These are phyloP conservation scores for Prolemur simus DNA, from an alignment of 2,113 vertebrate species.

Conservation along the genomic window DNA sequence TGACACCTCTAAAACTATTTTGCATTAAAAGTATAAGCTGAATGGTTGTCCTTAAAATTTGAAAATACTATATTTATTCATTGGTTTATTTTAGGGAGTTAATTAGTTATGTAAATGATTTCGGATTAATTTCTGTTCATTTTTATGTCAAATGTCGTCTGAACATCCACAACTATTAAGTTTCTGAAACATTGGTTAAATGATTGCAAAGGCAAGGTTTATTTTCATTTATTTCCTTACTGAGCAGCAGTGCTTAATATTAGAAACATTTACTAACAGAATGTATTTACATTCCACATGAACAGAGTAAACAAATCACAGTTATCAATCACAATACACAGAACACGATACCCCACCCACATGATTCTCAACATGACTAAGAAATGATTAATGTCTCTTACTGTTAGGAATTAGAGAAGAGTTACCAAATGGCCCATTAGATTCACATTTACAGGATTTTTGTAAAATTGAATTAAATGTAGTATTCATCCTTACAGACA, in stretches of 20 bases:
- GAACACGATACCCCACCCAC: background rate
- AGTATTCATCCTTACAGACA: background rate
- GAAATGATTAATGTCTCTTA: slow-evolving; percentile 26
- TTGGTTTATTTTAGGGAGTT: background rate
- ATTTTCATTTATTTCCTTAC: slow-evolving; percentile 37
- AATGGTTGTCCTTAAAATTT: background rate
- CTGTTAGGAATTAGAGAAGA: slow-evolving; percentile 2
- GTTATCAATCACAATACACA: background rate
- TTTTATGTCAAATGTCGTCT: background rate
- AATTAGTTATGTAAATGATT: background rate
- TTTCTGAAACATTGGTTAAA: background rate
- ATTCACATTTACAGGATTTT: background rate
- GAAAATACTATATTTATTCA: background rate
- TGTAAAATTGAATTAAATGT: slow-evolving; percentile 22
- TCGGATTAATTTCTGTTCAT: background rate
- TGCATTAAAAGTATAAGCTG: background rate
- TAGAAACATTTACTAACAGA: slow-evolving; percentile 5
- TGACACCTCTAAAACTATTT: background rate
- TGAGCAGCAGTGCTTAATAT: background rate
- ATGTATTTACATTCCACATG: slow-evolving; percentile 1
- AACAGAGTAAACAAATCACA: slow-evolving; percentile 26
- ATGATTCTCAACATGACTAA: slow-evolving; percentile 28
- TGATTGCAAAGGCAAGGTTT: background rate
- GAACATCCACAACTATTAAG: background rate
- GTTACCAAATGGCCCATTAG: background rate